A percentile compares a stretch with the other conserved stretches of the same genome.
phyloP scores from a whole-genome alignment of 2,797 vertebrate genomes.

The Molothrus ater region DNA sequence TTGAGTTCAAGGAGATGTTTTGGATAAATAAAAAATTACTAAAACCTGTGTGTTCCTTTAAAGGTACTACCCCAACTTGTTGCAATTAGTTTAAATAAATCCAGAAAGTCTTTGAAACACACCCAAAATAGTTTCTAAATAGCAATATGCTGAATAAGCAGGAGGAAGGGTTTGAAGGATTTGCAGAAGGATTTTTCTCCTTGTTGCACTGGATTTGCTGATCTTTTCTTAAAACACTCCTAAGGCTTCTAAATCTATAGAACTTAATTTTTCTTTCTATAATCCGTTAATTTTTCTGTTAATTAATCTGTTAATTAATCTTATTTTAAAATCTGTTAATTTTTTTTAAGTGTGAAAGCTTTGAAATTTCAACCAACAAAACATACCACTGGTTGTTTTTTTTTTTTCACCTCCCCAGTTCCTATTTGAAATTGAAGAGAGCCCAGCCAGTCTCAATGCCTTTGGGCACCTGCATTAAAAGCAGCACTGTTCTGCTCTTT shows the following conservation, averaged over 20 bases:
- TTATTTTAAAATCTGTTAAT: background rate
- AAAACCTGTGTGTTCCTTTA: background rate
- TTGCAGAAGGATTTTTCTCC: background rate
- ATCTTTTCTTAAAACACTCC: background rate
- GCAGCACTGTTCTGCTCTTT: background rate
- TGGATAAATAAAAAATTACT: background rate
- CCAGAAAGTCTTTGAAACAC: background rate
- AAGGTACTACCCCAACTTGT: background rate
- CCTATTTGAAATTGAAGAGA: background rate
- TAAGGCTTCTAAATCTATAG: background rate
- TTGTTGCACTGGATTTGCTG: background rate
- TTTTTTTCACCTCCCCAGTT: background rate
- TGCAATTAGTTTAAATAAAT: background rate
- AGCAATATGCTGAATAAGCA: background rate
- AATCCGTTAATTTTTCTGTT: background rate
- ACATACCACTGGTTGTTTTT: accelerated
- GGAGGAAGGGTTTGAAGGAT: background rate
- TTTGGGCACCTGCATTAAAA: background rate
- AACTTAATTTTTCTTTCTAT: background rate
- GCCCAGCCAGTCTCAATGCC: background rate
- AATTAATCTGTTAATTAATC: background rate
- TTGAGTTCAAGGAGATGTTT: background rate
- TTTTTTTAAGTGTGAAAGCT: background rate
- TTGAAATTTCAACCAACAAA: background rate
- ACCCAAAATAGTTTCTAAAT: background rate